Evolutionary conservation across 2,888 invertebrate genomes (phyloP).

Genomic region (Parnassius apollo): DNA sequence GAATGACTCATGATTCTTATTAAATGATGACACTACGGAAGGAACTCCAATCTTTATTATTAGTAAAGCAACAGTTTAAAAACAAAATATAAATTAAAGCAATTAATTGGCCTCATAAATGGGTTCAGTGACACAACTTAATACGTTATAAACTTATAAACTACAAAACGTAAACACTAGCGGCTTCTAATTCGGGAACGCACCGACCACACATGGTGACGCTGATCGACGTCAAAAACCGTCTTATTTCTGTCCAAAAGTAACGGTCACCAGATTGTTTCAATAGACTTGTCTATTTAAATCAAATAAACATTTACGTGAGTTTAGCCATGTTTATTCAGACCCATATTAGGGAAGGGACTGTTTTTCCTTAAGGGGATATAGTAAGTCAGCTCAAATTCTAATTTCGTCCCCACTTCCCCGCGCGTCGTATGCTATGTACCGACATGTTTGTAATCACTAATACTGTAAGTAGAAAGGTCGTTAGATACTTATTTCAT

Average conservation of each 20-base stretch:
- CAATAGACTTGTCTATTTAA: constrained; percentile 7
- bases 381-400: too few relatives aligned
- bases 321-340: neutral
- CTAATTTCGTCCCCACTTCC: too few relatives aligned
- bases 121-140: constrained; percentile 24
- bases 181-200: constrained; percentile 37
- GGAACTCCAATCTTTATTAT: too few relatives aligned
- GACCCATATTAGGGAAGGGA: neutral
- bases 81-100: constrained; percentile 3
- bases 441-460: too few relatives aligned
- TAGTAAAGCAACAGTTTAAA: constrained; percentile 3
- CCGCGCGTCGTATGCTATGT: too few relatives aligned
- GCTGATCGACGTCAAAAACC: constrained; percentile 24
- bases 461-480: too few relatives aligned
- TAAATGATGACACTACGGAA: too few relatives aligned
- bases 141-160: constrained; percentile 26
- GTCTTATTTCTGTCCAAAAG: constrained; percentile 36
- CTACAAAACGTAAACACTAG: constrained; percentile 24
- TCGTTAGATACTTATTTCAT: too few relatives aligned
- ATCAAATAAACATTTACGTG: constrained; percentile 11
- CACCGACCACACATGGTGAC: constrained; percentile 41
- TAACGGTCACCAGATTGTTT: constrained; percentile 35
- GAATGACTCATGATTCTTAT: too few relatives aligned
- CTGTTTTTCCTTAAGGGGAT: neutral
- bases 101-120: constrained; percentile 21